Base-by-base conservation (phyloP, 2,113 vertebrate genomes). In the Perognathus longimembris region DNA sequence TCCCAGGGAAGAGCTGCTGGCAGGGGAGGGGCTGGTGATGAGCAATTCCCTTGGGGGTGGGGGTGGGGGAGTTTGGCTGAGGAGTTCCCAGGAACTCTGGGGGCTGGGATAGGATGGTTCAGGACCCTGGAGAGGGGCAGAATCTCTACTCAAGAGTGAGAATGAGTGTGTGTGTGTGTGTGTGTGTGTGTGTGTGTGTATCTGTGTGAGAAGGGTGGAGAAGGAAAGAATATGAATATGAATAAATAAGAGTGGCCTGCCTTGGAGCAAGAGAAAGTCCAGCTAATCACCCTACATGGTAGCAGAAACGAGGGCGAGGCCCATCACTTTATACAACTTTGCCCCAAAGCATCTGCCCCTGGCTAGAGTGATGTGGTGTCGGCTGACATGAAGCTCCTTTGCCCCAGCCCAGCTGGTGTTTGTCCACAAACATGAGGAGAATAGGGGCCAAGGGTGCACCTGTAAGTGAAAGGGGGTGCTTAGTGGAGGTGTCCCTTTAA, bases 91-190 rank as follows among this genome's bases (percentile, higher is more conserved):
- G 30, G 92, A 82, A 70, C 78, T 88, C 78, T 66, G 59, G 78
- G 38, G 50, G 45, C 77, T 38, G 87, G 67, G 40, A 63, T 54
- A 54, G 42, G 45, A 42, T 84, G 66, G 36, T 86, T 94, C 91
- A 88, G 88, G 76, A 92, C 89, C 77, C 38, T 76, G 90, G 94
- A 95, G 88, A 93, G n/a, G 59, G 76, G 89, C 22, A n/a, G 34
- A 32, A 20, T 38, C 54, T 38, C 9, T 1, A 70, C 30, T 70
- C 11, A 2, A 7, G 24, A 69, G 54, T 42, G 26, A 30, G 64
- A 54, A 40, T 22, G 40, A 67, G 59, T 64, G 63, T 63, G 38
- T 75, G 28, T 64, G 26, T 28, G 22, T 59, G 34, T 54, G 76
- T 75, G 40, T 69, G 66, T 73, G 42, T 63, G 66, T 42, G 30